A percentile compares a stretch with the other conserved stretches of the same genome.
phyloP scores from a whole-genome alignment of 2,113 vertebrate genomes.

The Pangasianodon hypophthalmus region DNA sequence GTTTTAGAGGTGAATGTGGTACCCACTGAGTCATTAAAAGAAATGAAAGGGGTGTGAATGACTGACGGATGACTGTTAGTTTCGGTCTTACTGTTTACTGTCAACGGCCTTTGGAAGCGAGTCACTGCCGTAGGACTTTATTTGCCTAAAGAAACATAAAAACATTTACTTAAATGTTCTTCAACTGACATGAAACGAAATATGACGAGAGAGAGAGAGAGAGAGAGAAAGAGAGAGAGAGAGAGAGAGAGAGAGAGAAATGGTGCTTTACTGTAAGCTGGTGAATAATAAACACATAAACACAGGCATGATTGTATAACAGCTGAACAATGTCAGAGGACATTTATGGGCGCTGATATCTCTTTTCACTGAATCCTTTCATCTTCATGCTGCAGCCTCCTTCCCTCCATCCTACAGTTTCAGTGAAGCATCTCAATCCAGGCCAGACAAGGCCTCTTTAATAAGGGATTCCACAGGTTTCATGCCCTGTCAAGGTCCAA shows the following conservation, averaged over 20 bases:
- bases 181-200: background rate
- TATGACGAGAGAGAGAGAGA: background rate
- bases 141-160: slow-evolving; percentile 19
- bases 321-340: slow-evolving; percentile 60
- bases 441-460: slow-evolving; percentile 52
- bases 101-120: slow-evolving; percentile 24
- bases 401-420: slow-evolving; percentile 19
- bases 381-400: slow-evolving; percentile 20
- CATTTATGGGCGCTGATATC: slow-evolving; percentile 45
- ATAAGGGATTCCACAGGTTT: slow-evolving; percentile 60
- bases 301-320: slow-evolving; percentile 37
- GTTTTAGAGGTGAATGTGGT: slow-evolving; percentile 29
- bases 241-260: background rate
- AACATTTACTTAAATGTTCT: slow-evolving; percentile 1
- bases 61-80: slow-evolving; percentile 27
- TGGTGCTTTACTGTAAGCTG: background rate
- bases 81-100: slow-evolving; percentile 28
- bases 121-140: background rate
- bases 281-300: slow-evolving; percentile 17
- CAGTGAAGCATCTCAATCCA: slow-evolving; percentile 30
- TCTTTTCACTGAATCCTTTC: slow-evolving; percentile 14
- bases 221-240: slow-evolving; percentile 10
- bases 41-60: slow-evolving; percentile 35
- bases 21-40: slow-evolving; percentile 35
- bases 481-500: slow-evolving; percentile 54